Evolutionary conservation across 2,888 invertebrate species (phyloP).

Genomic region (Altica lythri): DNA sequence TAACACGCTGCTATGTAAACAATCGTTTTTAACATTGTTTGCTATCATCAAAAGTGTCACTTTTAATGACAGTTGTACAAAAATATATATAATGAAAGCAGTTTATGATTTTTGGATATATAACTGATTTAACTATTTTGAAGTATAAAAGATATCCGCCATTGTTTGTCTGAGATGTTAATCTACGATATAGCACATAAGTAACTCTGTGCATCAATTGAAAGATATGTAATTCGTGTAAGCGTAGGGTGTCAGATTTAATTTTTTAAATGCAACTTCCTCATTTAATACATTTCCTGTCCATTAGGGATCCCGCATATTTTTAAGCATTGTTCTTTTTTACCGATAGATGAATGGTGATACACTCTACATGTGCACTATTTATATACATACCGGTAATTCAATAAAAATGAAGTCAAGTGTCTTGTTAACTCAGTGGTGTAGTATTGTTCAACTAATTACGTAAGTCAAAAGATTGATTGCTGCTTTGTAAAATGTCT

Average conservation of each 20-base stretch:
- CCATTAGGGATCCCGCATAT: conserved; percentile 45
- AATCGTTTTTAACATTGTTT: too few relatives aligned
- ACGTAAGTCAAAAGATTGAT: too few relatives aligned
- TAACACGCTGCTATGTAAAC: too few relatives aligned
- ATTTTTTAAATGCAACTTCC: conserved; percentile 47
- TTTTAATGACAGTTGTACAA: too few relatives aligned
- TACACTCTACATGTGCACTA: too few relatives aligned
- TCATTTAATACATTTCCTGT: conserved; percentile 48
- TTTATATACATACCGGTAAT: conserved; percentile 36
- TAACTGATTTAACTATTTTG: not conserved
- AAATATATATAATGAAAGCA: too few relatives aligned
- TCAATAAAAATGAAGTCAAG: conserved; percentile 38
- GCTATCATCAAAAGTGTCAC: too few relatives aligned
- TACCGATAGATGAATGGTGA: conserved; percentile 43
- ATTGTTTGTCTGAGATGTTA: conserved; percentile 2
- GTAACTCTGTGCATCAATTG: conserved; percentile 7
- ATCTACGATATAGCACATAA: conserved; percentile 2
- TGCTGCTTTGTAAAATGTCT: too few relatives aligned
- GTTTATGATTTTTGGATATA: not conserved
- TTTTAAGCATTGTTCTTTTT: conserved; percentile 44
- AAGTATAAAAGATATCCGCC: not conserved
- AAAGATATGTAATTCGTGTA: conserved; percentile 9
- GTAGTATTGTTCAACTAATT: conserved; percentile 20
- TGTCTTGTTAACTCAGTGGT: conserved; percentile 11
- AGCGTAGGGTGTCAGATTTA: conserved; percentile 41